phyloP scores from a whole-genome alignment of 2,113 vertebrate species.

The Bufo gargarizans region DNA sequence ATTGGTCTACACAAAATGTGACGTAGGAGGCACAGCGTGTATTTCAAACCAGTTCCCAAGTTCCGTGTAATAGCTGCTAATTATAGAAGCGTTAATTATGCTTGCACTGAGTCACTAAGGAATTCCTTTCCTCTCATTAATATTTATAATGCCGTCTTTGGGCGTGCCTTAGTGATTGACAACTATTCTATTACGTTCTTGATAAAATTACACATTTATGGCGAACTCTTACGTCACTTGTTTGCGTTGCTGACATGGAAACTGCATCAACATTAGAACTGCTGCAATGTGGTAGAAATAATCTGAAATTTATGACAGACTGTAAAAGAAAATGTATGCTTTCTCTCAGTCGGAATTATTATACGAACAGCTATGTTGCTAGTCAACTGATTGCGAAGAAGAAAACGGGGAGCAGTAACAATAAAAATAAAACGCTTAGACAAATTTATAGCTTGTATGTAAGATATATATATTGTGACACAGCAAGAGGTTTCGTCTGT shows the following conservation, averaged over 20 bases:
- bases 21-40: not conserved
- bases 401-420: not conserved
- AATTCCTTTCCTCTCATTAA: slow-evolving; percentile 43
- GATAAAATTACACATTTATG: slow-evolving; percentile 48
- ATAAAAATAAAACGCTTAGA: not conserved
- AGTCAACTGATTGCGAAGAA: not conserved
- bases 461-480: no score
- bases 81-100: slow-evolving; percentile 38
- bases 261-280: slow-evolving; percentile 38
- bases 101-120: slow-evolving; percentile 19
- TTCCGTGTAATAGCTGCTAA: not conserved
- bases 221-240: slow-evolving; percentile 40
- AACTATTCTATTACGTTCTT: slow-evolving; percentile 51
- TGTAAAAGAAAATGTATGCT: slow-evolving; percentile 34
- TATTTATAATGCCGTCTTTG: slow-evolving; percentile 41
- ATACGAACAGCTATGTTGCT: slow-evolving; percentile 38
- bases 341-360: slow-evolving; percentile 7
- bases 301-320: slow-evolving; percentile 23
- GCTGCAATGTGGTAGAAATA: slow-evolving; percentile 19
- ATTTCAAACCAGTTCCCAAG: not conserved
- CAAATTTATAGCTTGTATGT: not conserved
- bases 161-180: slow-evolving; percentile 28
- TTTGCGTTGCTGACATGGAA: slow-evolving; percentile 42
- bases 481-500: no score
- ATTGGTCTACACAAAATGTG: not conserved